Base-by-base conservation (phyloP, 2,113 vertebrate genomes). In the Tyto alba region DNA sequence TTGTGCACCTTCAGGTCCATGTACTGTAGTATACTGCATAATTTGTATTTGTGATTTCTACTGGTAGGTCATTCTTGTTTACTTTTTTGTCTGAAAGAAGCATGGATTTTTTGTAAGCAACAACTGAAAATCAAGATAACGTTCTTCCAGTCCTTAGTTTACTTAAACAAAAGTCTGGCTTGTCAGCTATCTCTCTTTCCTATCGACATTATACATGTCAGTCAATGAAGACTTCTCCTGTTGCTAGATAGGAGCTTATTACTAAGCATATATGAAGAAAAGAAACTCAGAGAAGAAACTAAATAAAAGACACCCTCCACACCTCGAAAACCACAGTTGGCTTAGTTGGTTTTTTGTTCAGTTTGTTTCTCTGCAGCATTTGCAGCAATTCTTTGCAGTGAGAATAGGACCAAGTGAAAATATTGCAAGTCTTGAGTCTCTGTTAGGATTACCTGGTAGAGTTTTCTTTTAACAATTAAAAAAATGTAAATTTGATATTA, bases 311-410 rank as follows among this genome's bases (percentile, higher is more conserved):
- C 13, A 34, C 22, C 15, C 32, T 64, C 17, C 40, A 14, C 0
- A 32, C 3, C 3, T 5, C 5, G 2, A 34, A 48, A 62, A 13
- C 0, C 26, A 48, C 9, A 16, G 7, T 6, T 78, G 18, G 3
- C 20, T 67, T 62, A 22, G 8, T 1, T 41, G 20, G 20, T 55
- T 18, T 75, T 59, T 60, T 16, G 30, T 47, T 76, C 40, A 48
- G 5, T 26, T 62, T 6, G 1, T 43, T 89, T 55, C 36, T 43
- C 53, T 73, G 40, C 23, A 73, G 22, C 6, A 11, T 55, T 63
- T 92, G 23, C 52, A 59, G 26, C 45, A 72, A 67, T 72, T 43
- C 41, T 53, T 60, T 76, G 47, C 55, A 71, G 8, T 48, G 30
- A 90, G 43, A 90, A 43, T 5, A 43, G 40, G 72, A 59, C 7